Evolutionary conservation across 2,113 vertebrate species (phyloP), one percentile per base, ranked within the genome.

Genomic region (Chaetura pelagica): DNA sequence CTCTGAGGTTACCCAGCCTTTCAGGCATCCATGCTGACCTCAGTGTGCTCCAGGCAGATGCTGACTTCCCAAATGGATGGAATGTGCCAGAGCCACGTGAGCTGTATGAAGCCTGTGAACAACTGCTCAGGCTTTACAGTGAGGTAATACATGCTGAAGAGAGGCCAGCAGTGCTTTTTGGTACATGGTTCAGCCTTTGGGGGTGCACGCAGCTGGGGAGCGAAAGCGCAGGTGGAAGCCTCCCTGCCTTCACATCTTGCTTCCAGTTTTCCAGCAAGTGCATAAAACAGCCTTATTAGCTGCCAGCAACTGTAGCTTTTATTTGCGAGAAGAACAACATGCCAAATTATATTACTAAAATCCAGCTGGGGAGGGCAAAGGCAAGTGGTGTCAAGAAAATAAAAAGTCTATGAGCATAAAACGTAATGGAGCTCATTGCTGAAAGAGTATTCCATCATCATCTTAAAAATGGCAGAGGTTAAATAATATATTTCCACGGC

Each of bases 31-130:
- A 7, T 0, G 1, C 51, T 23, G 51, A 58, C 16, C 38, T 42
- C 29, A 4, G 17, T 1, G 17, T 1, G 0, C 40, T 19, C 26
- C 3, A 0, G 35, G 38, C 58, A 34, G n/a, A 8, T 15, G 18
- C n/a, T 11, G 27, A 21, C 63, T 76, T 55, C 55, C 29, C 42
- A 46, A 51, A 46, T 0, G 1, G 49, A 34, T 35, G 55, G 35
- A 23, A 24, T 0, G 15, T 10, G 27, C 40, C 22, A 14, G 16
- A 49, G 78, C 59, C 7, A 1, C 2, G 1, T 12, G 26, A 32
- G 34, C 46, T 7, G 7, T 11, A 2, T 5, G 24, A 78, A 73
- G 54, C 40, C 20, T 32, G 19, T 4, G 29, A 62, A 21, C 6
- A 23, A 4, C 22, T 35, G 51, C 51, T 54, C 5, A 9, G 20